A percentile compares a stretch with the other conserved stretches of the same genome.
phyloP scores from a whole-genome alignment of 2,888 invertebrate species.

The Eilema griseolum region DNA sequence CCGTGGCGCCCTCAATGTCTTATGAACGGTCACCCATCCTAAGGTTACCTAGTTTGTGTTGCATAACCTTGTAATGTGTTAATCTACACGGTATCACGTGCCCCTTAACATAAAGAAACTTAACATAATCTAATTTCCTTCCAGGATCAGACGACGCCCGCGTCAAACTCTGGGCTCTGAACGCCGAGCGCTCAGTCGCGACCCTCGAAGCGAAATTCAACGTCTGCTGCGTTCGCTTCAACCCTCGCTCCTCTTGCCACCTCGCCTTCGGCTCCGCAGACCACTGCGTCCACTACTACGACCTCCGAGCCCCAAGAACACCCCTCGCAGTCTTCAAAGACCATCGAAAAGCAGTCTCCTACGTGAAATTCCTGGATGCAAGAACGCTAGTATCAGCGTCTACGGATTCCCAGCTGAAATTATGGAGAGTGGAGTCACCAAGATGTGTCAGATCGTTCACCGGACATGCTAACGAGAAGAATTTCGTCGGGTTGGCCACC shows the following conservation, averaged over 20 bases:
- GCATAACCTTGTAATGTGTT: too few species aligned
- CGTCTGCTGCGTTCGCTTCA: slow-evolving; percentile 96
- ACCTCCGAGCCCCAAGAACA: slow-evolving; percentile 93
- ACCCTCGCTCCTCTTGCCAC: slow-evolving; percentile 91
- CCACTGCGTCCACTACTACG: slow-evolving; percentile 98
- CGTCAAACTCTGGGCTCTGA: slow-evolving; percentile 97
- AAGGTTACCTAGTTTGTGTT: too few species aligned
- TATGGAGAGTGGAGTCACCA: slow-evolving; percentile 95
- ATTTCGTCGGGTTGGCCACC: slow-evolving; percentile 97
- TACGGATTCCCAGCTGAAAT: slow-evolving; percentile 94
- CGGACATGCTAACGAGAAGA: slow-evolving; percentile 98
- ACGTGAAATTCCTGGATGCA: slow-evolving; percentile 91
- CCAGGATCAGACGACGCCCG: slow-evolving; percentile 93
- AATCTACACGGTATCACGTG: too few species aligned
- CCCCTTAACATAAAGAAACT: too few species aligned
- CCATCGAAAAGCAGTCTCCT: slow-evolving; percentile 97
- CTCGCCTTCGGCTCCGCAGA: slow-evolving; percentile 98
- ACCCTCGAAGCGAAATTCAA: slow-evolving; percentile 97
- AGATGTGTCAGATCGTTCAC: slow-evolving; percentile 94
- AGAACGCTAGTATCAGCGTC: slow-evolving; percentile 96
- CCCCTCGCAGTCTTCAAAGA: slow-evolving; percentile 95
- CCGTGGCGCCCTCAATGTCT: too few species aligned
- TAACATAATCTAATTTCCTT: background rate
- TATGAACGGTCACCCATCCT: too few species aligned
- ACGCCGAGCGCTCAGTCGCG: slow-evolving; percentile 92